Percentiles rank a stretch among this genome's conserved stretches.
These are phyloP conservation scores for Suncus etruscus DNA, from an alignment of 2,113 vertebrate species.

Conservation along the genomic window DNA sequence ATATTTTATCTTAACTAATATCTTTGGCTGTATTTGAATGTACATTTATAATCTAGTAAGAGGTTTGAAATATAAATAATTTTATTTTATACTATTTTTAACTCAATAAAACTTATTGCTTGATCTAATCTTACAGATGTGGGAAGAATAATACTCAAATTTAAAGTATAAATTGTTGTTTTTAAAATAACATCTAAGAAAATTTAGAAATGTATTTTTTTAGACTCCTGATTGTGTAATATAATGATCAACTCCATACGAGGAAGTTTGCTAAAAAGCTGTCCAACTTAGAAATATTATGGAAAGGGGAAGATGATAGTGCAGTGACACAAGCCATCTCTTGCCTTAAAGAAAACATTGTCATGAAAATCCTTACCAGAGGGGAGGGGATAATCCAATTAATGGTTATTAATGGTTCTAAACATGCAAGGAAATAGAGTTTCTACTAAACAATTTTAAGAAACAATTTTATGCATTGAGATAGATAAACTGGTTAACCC, in stretches of 20 bases:
- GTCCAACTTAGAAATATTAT: too few species aligned
- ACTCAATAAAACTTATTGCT: neutral
- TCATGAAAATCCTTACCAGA: too few species aligned
- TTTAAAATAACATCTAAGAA: neutral
- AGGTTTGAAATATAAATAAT: too few species aligned
- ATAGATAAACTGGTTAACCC: too few species aligned
- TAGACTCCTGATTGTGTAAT: neutral
- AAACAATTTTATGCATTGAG: too few species aligned
- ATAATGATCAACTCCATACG: neutral
- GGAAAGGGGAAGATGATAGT: too few species aligned
- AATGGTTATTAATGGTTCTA: too few species aligned
- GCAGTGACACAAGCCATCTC: too few species aligned
- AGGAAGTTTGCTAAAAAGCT: conserved; percentile 22
- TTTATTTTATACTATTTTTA: neutral
- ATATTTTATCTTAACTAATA: conserved; percentile 45
- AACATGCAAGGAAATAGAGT: too few species aligned
- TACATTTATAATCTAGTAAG: neutral
- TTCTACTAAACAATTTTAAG: too few species aligned
- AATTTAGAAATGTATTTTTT: neutral
- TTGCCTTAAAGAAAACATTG: too few species aligned
- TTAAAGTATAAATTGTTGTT: conserved; percentile 25
- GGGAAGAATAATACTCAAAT: neutral
- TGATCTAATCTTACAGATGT: conserved; percentile 18
- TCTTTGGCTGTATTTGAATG: neutral
- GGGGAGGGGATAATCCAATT: too few species aligned